Base-by-base conservation (phyloP, 1,140 invertebrate genomes). In the Zaprionus camerounensis region DNA sequence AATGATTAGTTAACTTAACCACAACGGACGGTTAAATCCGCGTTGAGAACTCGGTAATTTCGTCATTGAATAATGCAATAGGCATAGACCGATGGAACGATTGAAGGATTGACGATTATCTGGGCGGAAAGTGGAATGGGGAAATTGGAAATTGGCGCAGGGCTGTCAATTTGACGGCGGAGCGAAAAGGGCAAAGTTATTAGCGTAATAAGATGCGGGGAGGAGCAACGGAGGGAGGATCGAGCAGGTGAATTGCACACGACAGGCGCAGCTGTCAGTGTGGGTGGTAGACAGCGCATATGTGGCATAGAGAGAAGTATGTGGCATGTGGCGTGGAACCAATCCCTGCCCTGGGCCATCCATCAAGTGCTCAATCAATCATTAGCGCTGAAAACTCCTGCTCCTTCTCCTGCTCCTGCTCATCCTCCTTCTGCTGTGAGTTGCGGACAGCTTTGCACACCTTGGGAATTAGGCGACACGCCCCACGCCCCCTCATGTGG, bases 321-420 rank as follows among this genome's bases (percentile, higher is more conserved):
- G 64, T 74, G 80, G 62, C 49, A n/a, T 34, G 58, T 22, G 49
- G 9, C 67, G 58, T 22, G 57, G 5, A 59, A 62, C 46, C 46
- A 51, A 51, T 76, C 57, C 70, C 34, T 66, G 63, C 56, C 56
- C 58, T 34, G 17, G 46, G 76, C 78, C 80, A 87, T 87, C 84
- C 84, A 88, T 88, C 85, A 88, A 90, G 84, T 58, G 74, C 81
- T 84, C 84, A 88, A 88, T 88, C 84, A 88, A 88, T 88, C 84
- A 90, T 88, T 88, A 84, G 81, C 59, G 64, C 6, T 77, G 83
- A 78, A 83, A 88, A 88, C 84, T 78, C 71, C 71, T 58, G 15
- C 17, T 22, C 24, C n/a, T 36, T 22, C 55, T 36, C 15, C 34
- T 17, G 13, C 53, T 55, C 17, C 17, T 17, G 13, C 46, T 24